Conservation (phyloP, 2,888 invertebrate genomes). For the Pollenia angustigena region DNA sequence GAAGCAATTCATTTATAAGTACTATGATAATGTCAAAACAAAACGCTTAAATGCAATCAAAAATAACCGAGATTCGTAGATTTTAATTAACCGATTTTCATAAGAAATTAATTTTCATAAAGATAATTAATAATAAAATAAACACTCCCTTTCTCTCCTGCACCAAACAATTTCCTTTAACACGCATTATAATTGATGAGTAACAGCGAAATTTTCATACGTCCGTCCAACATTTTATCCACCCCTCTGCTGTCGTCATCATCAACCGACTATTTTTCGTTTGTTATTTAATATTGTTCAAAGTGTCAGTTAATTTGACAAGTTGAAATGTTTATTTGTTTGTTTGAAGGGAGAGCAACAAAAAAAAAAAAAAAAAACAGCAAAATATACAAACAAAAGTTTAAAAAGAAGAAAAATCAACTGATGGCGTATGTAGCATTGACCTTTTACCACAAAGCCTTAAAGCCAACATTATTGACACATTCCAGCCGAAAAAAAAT, state of each 20-base stretch:
- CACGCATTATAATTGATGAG: conserved; percentile 34
- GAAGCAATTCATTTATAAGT: conserved; percentile 21
- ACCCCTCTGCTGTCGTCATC: not conserved
- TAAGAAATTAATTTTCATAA: conserved; percentile 16
- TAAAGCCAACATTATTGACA: conserved; percentile 72
- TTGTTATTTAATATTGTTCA: conserved; percentile 70
- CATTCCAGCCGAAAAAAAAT: conserved; percentile 55
- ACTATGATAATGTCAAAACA: conserved; percentile 31
- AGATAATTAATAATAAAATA: conserved; percentile 59
- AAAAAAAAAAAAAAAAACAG: not conserved
- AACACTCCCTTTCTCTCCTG: not conserved
- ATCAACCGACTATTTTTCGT: conserved; percentile 27
- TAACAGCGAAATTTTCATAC: not conserved
- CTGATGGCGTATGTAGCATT: conserved; percentile 59
- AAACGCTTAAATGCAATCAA: conserved; percentile 62
- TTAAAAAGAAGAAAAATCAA: not conserved
- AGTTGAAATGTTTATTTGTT: conserved; percentile 72
- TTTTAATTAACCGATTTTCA: conserved; percentile 31
- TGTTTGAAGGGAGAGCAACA: not conserved
- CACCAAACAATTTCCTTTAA: conserved; percentile 2
- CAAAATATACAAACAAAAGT: conserved; percentile 18
- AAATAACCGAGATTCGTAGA: conserved; percentile 42
- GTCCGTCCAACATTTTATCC: not conserved
- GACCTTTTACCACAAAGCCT: conserved; percentile 68
- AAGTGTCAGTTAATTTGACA: conserved; percentile 74